phyloP scores from a whole-genome alignment of 2,113 vertebrate genomes.

The Crotalus helleri region DNA sequence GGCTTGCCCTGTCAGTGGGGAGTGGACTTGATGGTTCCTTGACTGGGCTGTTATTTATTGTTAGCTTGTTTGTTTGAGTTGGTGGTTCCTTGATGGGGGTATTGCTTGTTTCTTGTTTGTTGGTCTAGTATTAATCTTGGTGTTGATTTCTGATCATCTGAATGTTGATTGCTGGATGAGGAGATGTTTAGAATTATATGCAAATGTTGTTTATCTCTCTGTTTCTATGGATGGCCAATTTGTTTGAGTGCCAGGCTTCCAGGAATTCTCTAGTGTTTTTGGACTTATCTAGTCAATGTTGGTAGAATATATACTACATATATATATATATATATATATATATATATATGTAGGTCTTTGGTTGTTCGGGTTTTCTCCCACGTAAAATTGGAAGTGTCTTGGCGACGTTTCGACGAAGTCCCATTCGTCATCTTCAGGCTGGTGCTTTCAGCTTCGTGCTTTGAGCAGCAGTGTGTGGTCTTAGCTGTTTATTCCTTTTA shows the following conservation, averaged over 20 bases:
- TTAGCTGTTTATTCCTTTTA: too few relatives aligned
- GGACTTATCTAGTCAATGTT: too few relatives aligned
- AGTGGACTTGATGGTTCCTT: background rate
- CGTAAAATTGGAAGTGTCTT: too few relatives aligned
- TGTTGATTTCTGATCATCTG: background rate
- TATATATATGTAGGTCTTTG: too few relatives aligned
- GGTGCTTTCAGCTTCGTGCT: too few relatives aligned
- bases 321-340: too few relatives aligned
- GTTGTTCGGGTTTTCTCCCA: too few relatives aligned
- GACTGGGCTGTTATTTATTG: background rate
- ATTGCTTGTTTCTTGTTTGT: background rate
- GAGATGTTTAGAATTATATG: background rate
- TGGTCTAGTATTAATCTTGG: background rate
- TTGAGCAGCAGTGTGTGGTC: too few relatives aligned
- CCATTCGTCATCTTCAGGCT: too few relatives aligned
- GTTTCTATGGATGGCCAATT: background rate
- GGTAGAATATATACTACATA: too few relatives aligned
- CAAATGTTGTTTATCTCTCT: background rate
- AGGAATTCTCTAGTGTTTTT: background rate
- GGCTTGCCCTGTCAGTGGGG: background rate
- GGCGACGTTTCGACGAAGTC: too few relatives aligned
- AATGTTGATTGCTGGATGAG: background rate
- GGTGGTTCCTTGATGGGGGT: background rate
- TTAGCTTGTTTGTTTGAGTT: background rate
- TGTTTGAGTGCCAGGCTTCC: background rate